phyloP scores from a whole-genome alignment of 2,888 invertebrate species.

The Seira sanloemensis region DNA sequence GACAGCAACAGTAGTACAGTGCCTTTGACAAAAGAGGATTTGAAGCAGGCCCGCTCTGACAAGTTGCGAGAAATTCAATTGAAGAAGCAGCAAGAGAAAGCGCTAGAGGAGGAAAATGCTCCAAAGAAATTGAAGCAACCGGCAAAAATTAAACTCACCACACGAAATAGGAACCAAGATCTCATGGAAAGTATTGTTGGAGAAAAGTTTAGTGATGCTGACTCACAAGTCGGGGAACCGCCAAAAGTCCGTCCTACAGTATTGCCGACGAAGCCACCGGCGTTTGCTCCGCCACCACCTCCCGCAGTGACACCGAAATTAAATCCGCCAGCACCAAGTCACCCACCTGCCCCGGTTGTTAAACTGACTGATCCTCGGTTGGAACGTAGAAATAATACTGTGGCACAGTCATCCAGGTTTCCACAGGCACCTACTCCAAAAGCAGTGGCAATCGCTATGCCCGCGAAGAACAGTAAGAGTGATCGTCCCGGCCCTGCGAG shows the following conservation, averaged over 20 bases:
- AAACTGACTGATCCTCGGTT: too few relatives aligned
- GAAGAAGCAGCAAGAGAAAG: conserved; percentile 11
- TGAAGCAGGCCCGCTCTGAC: conserved; percentile 2
- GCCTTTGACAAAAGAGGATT: conserved; percentile 17
- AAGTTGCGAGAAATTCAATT: conserved; percentile 38
- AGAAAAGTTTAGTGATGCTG: neutral
- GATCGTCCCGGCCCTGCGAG: neutral
- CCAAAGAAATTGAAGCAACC: neutral
- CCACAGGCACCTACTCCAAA: too few relatives aligned
- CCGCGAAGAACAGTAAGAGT: neutral
- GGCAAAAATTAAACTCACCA: conserved; percentile 39
- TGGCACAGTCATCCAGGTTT: too few relatives aligned
- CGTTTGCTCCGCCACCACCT: too few relatives aligned
- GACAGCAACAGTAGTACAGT: neutral
- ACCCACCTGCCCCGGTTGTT: too few relatives aligned
- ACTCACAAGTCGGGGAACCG: neutral
- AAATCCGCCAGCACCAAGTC: too few relatives aligned
- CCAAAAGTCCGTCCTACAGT: neutral
- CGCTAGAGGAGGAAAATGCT: neutral
- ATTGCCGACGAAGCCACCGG: neutral
- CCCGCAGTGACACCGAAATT: too few relatives aligned
- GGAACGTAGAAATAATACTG: too few relatives aligned
- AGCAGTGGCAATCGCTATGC: neutral
- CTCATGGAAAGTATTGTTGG: conserved; percentile 41
- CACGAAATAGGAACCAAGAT: conserved; percentile 38